Evolutionary conservation across 2,113 vertebrate species (phyloP), one percentile per base, ranked within the genome.

Genomic region (Tragelaphus imberbis): DNA sequence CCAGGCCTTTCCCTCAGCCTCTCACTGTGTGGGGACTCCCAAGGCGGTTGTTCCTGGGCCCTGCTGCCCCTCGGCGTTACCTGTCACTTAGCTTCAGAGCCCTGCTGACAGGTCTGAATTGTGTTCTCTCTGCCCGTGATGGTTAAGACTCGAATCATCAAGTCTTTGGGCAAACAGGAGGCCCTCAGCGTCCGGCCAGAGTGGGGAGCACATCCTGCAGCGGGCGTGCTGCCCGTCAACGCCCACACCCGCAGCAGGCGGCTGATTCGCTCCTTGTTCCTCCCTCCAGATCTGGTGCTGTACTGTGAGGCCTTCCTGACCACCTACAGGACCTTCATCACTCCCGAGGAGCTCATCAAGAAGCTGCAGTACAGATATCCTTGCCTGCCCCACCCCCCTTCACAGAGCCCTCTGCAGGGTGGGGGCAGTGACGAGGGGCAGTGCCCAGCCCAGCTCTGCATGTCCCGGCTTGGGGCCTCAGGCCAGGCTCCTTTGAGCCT

Each of bases 361-460:
- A 99, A 99, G 98, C 99, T 99, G 96, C 99, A 99, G 98, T 99
- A 99, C 99, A 99, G 99, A 99, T 99, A 99, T 99, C 99, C 99
- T 99, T 99, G 94, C 23, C 11, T 3, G 28, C 40, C 5, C 1
- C 2, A 1, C n/a, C 63, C 68, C 40, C n/a, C 68, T 25, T 25
- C 68, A 6, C n/a, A 40, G 68, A 75, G 36, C 68, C 19, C 10
- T 40, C n/a, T 21, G 5, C 5, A 1, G 68, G 8, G 14, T 1
- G 21, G 63, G 75, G 0, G 12, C 25, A 55, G 58, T 6, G 90
- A 30, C 16, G 58, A 27, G 16, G 27, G 7, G 58, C 68, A 36
- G 68, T 14, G 25, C 53, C 6, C 25, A 19, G 27, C 14, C 63
- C 56, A 3, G 16, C 53, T 53, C 10, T 2, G 33, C 84, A 0